Base-by-base conservation (phyloP, 2,888 invertebrate species). In the Apantesis nais region DNA sequence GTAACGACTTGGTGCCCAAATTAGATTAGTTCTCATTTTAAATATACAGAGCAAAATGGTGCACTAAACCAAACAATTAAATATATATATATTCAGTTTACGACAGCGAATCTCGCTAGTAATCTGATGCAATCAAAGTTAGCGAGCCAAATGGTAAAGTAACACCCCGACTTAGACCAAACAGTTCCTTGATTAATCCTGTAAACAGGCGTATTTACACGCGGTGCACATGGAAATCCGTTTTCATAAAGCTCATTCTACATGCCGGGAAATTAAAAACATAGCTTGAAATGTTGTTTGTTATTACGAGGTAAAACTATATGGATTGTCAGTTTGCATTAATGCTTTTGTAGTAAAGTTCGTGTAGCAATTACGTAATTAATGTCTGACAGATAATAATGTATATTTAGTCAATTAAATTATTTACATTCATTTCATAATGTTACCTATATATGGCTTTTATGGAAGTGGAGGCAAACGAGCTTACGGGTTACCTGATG, bases 131-230 rank as follows among this genome's bases (percentile, higher is more conserved):
- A 82, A 82, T 82, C 82, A 80, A 78, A 80, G 78, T 78, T 75
- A 74, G 75, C 68, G 74, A 82, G 78, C 76, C 80, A 79, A 75
- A 79, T 75, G 75, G 81, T 76, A 80, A 76, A 78, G 81, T 82
- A 80, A 82, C 79, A 78, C 79, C 80, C 67, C 74, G 79, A 70
- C 80, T 76, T 74, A 76, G 75, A 82, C 80, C 82, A 81, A 80
- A 78, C 75, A 75, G 79, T 78, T 72, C 73, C 78, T 78, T 77
- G 81, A 83, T 82, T 85, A 85, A 85, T 83, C 82, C 79, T 72
- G 81, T 82, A 85, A 84, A 86, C 84, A 84, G 78, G 76, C 78
- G 77, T 86, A 81, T 84, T 84, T 84, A 81, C 82, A 81, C 81
- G 78, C 79, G 73, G 62, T 82, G 80, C 80, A 79, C 78, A 73